Conservation (phyloP, 2,888 invertebrate species). For the Caenorhabditis afra region DNA sequence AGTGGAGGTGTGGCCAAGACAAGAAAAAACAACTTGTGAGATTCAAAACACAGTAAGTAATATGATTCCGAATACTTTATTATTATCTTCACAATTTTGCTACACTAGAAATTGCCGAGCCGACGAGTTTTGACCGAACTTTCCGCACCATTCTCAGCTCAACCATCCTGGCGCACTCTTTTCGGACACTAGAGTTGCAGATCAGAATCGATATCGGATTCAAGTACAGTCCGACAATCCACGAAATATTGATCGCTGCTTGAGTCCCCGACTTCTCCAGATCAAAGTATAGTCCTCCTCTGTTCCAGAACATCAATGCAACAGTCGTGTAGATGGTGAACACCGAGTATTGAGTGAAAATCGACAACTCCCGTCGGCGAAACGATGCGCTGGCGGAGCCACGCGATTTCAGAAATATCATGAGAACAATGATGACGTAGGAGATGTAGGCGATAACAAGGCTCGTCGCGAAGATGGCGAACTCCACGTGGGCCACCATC, state of each 20-base stretch:
- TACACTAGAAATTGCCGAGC: too few species aligned
- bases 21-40: too few species aligned
- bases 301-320: neutral
- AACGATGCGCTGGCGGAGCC: too few species aligned
- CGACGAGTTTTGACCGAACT: too few species aligned
- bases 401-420: neutral
- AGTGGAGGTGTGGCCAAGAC: too few species aligned
- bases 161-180: neutral
- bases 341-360: slow-evolving; percentile 22
- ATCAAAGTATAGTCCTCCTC: neutral
- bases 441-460: too few species aligned
- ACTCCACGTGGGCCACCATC: too few species aligned
- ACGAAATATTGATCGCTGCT: slow-evolving; percentile 1
- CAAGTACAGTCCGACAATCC: neutral
- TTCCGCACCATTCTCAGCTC: too few species aligned
- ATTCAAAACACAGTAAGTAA: too few species aligned
- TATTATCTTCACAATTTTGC: too few species aligned
- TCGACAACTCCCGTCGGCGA: slow-evolving; percentile 21
- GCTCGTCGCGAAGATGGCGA: too few species aligned
- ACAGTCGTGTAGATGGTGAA: slow-evolving; percentile 17
- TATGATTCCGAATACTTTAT: too few species aligned
- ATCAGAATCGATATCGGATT: neutral
- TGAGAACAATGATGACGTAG: neutral
- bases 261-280: neutral
- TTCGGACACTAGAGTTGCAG: neutral